These are phyloP conservation scores for Conus betulinus DNA, from an alignment of 1,140 invertebrate genomes.

Conservation along the genomic window DNA sequence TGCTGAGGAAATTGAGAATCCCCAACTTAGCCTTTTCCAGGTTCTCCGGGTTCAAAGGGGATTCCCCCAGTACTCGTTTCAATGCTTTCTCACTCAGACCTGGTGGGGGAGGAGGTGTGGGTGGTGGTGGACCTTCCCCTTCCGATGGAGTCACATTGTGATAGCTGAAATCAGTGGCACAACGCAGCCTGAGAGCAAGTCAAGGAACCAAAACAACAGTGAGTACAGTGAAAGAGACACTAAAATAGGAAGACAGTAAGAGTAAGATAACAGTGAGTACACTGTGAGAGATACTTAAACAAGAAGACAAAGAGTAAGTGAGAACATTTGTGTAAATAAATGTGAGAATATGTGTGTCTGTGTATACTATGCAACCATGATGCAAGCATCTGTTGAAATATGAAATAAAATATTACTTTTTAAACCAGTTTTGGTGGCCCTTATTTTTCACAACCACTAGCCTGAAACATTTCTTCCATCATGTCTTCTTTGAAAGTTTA, in stretches of 20 bases:
- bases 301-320: not conserved
- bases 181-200: not conserved
- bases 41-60: constrained; percentile 86
- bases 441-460: too few species aligned
- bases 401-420: too few species aligned
- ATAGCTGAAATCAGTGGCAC: constrained; percentile 34
- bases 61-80: constrained; percentile 87
- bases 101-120: constrained; percentile 78
- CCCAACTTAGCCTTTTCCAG: constrained; percentile 88
- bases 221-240: too few species aligned
- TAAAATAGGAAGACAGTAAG: not conserved
- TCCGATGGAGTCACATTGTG: constrained; percentile 20
- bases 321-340: too few species aligned
- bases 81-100: constrained; percentile 88
- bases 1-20: constrained; percentile 88
- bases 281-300: too few species aligned
- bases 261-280: not conserved
- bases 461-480: too few species aligned
- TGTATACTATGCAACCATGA: not conserved
- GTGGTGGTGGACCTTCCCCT: constrained; percentile 34
- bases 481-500: too few species aligned
- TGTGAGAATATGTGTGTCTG: not conserved
- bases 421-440: too few species aligned
- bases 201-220: not conserved
- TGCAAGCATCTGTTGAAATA: too few species aligned